Evolutionary conservation across 2,113 vertebrate species (phyloP), one percentile per base, ranked within the genome.

Genomic region (cat (Felis catus)): DNA sequence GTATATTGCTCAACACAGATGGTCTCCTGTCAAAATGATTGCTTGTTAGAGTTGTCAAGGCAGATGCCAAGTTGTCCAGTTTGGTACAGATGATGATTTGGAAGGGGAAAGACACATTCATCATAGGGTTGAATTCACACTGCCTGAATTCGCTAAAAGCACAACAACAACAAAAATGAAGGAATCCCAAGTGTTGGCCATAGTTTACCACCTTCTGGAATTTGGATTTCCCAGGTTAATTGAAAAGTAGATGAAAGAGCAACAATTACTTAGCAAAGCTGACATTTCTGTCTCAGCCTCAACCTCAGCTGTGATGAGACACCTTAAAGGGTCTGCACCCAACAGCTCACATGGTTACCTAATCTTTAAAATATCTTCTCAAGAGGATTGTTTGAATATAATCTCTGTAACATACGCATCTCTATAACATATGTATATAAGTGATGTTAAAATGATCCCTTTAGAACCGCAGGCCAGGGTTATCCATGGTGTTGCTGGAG

Each of bases 11-110:
- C 80, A 89, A 97, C 73, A 87, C 98, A 98, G 98, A 97, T 97
- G 98, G 94, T 68, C 95, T 98, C 66, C 96, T 97, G 97, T 98
- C 97, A 97, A 86, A 98, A 97, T 11, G 92, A 96, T 80, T 81
- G 87, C 96, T 95, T 95, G 86, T 65, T 90, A 51, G 7, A 96
- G 82, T 91, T 90, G 91, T 88, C 53, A 97, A 97, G 89, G 83
- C 97, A 98, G 98, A 98, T 98, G 97, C 95, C 96, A 97, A 51
- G 51, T 65, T 90, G 36, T 86, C 91, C 4, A 12, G 45, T 41
- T 95, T 98, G 97, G 97, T 95, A 89, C 74, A 94, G 85, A 95
- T 87, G 97, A 80, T 95, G 79, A 80, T 97, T 96, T 98, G 95
- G 97, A 92, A 81, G 33, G 86, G 90, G 39, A 97, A 96, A 95